Percentiles rank a stretch among this genome's conserved stretches.
Conservation (phyloP, 2,888 invertebrate genomes). For the Oegoconia quadripuncta region DNA sequence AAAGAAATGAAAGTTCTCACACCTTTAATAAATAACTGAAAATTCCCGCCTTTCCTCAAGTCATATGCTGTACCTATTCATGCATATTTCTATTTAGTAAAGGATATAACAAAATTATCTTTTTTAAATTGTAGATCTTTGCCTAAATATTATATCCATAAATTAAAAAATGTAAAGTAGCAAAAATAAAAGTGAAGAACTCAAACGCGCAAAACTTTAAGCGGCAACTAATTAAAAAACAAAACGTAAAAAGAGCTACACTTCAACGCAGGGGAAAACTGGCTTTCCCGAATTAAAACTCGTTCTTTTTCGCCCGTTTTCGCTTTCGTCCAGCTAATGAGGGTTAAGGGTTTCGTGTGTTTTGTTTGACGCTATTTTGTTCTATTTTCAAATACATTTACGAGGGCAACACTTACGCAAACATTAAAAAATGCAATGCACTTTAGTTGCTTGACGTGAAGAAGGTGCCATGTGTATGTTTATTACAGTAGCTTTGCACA, state of each 20-base stretch:
- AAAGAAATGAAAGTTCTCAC: no score
- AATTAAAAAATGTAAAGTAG: background rate
- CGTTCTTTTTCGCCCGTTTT: conserved; percentile 60
- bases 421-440: background rate
- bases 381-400: conserved; percentile 32
- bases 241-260: conserved; percentile 53
- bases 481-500: no score
- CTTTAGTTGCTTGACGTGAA: no score
- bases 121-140: no score
- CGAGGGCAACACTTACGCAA: conserved; percentile 8
- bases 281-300: conserved; percentile 62
- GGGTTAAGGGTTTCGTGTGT: conserved; percentile 58
- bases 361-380: conserved; percentile 35
- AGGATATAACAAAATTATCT: no score
- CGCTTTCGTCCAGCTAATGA: conserved; percentile 68
- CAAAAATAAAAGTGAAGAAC: conserved; percentile 38
- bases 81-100: no score
- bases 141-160: no score
- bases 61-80: no score
- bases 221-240: conserved; percentile 70
- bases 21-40: no score
- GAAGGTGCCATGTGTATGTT: no score
- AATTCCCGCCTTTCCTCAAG: no score
- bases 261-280: conserved; percentile 50
- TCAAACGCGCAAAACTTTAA: conserved; percentile 59